Evolutionary conservation across 2,113 vertebrate genomes (phyloP).

Genomic region (Lagenorhynchus albirostris): DNA sequence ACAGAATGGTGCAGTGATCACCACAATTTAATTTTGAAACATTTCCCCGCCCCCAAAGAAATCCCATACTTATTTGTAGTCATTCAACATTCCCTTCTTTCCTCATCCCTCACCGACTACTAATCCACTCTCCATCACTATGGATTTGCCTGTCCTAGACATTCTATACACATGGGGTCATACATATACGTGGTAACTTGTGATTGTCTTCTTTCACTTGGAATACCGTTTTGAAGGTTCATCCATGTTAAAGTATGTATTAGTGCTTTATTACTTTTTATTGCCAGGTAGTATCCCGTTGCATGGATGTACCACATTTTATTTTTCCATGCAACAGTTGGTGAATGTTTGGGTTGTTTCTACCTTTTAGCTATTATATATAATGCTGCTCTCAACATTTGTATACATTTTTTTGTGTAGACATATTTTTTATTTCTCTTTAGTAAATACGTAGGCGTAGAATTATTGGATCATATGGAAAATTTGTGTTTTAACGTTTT

Average conservation of each 20-base stretch:
- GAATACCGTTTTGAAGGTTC: not conserved
- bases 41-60: not conserved
- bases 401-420: not conserved
- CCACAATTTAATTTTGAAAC: not conserved
- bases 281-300: not conserved
- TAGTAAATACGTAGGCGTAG: not conserved
- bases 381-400: not conserved
- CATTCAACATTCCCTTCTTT: not conserved
- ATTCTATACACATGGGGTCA: not conserved
- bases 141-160: not conserved
- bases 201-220: not conserved
- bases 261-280: not conserved
- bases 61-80: not conserved
- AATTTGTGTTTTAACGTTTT: not conserved
- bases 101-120: accelerated
- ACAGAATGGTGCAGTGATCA: not conserved
- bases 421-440: not conserved
- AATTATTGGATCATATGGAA: not conserved
- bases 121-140: no score
- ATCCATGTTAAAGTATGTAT: not conserved
- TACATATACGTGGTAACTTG: not conserved
- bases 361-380: not conserved
- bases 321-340: not conserved
- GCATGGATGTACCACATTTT: not conserved
- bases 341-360: not conserved